These are phyloP conservation scores for Oreochromis niloticus DNA, from an alignment of 2,113 vertebrate species.

Conservation along the genomic window DNA sequence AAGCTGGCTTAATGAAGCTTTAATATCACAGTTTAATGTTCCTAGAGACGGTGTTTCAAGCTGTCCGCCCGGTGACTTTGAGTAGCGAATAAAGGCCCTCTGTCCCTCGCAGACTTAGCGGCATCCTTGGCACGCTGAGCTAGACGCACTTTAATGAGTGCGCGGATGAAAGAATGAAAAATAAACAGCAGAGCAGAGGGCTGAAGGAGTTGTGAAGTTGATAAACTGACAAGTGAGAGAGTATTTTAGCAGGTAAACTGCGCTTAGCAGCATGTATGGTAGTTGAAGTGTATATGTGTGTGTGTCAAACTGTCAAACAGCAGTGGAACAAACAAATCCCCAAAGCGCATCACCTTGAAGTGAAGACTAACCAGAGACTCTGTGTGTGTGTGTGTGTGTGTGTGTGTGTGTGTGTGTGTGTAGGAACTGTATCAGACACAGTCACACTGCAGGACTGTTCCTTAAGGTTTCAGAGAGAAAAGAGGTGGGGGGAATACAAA, in stretches of 20 bases:
- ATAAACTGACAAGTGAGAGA: constrained; percentile 14
- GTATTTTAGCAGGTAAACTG: constrained; percentile 12
- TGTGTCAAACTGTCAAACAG: constrained; percentile 49
- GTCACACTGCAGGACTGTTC: background rate
- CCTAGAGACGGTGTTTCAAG: background rate
- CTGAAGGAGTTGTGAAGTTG: background rate
- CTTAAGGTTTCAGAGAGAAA: background rate
- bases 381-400: background rate
- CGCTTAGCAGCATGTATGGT: background rate
- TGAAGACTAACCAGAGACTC: background rate
- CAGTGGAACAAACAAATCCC: constrained; percentile 44
- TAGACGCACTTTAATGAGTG: background rate
- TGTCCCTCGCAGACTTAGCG: background rate
- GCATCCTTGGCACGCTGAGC: background rate
- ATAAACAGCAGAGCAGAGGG: background rate
- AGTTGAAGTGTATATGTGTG: background rate
- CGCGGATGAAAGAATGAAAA: background rate
- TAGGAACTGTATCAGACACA: background rate
- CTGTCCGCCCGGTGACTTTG: background rate
- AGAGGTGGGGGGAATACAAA: constrained; percentile 3
- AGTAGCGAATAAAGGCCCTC: background rate
- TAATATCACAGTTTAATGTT: background rate
- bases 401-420: background rate
- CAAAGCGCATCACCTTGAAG: constrained; percentile 32
- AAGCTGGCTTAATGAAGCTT: background rate